Evolutionary conservation across 1,140 invertebrate species (phyloP).

Genomic region (Anastrepha obliqua): DNA sequence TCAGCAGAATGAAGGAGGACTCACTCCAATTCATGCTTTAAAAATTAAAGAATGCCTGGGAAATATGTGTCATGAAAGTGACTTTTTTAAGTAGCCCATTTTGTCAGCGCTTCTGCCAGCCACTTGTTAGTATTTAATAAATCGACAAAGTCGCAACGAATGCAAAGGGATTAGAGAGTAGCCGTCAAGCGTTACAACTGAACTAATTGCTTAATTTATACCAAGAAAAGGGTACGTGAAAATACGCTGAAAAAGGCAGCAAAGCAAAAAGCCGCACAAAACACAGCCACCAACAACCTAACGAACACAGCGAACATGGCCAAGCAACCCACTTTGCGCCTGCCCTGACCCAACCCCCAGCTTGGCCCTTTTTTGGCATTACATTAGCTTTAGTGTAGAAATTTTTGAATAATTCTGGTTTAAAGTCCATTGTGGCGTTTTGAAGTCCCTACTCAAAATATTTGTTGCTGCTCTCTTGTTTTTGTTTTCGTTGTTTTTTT

Average conservation of each 20-base stretch:
- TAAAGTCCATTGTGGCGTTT: constrained; percentile 8
- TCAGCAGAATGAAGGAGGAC: background rate
- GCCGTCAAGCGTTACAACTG: background rate
- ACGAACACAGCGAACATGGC: background rate
- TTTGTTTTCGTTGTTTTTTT: background rate
- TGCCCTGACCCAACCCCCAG: background rate
- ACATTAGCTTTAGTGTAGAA: background rate
- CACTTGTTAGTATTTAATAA: constrained; percentile 28
- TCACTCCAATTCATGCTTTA: background rate
- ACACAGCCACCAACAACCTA: background rate
- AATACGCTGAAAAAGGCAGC: background rate
- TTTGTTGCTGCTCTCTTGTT: background rate
- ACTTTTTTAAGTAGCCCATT: too few species aligned
- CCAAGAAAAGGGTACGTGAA: background rate
- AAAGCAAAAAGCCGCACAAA: background rate
- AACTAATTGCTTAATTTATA: constrained; percentile 42
- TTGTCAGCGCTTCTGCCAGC: too few species aligned
- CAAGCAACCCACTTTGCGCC: background rate
- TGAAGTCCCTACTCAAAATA: background rate
- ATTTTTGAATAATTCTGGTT: background rate
- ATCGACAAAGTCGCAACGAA: background rate
- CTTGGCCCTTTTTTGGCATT: background rate
- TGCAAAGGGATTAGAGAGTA: constrained; percentile 34
- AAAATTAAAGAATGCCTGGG: background rate
- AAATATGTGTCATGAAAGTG: too few species aligned